These are phyloP conservation scores for Aleadryas rufinucha DNA, from an alignment of 2,113 vertebrate species.

Conservation along the genomic window DNA sequence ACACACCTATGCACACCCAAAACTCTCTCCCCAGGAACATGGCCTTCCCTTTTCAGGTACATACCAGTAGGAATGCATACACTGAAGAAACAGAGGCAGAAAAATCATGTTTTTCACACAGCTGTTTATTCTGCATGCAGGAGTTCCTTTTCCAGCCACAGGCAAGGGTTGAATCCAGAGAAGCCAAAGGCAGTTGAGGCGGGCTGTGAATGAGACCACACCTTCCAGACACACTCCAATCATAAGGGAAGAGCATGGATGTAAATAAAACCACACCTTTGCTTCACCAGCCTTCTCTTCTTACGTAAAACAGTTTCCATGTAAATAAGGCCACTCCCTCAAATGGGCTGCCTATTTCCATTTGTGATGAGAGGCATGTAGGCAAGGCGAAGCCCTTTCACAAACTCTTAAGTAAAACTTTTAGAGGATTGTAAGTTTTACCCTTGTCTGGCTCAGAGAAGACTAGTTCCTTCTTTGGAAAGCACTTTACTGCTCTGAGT, in stretches of 20 bases:
- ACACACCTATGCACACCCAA: not conserved
- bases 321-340: not conserved
- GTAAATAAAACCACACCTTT: conserved; percentile 38
- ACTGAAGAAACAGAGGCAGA: not conserved
- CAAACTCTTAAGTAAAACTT: not conserved
- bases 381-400: not conserved
- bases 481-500: not conserved
- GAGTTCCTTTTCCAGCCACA: conserved; percentile 9
- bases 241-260: not conserved
- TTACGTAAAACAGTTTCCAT: not conserved
- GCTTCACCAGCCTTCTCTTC: not conserved
- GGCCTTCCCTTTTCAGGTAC: not conserved
- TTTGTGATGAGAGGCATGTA: not conserved
- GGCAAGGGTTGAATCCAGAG: not conserved
- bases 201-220: conserved; percentile 20
- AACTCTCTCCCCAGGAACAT: not conserved
- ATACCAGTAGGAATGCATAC: not conserved
- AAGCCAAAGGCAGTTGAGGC: not conserved
- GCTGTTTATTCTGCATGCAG: not conserved
- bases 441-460: not conserved
- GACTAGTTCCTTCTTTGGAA: not conserved
- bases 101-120: not conserved
- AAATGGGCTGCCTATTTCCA: not conserved
- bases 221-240: conserved; percentile 11
- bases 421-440: not conserved